Conservation (phyloP, 1,140 invertebrate genomes). For the Bombus consobrinus region DNA sequence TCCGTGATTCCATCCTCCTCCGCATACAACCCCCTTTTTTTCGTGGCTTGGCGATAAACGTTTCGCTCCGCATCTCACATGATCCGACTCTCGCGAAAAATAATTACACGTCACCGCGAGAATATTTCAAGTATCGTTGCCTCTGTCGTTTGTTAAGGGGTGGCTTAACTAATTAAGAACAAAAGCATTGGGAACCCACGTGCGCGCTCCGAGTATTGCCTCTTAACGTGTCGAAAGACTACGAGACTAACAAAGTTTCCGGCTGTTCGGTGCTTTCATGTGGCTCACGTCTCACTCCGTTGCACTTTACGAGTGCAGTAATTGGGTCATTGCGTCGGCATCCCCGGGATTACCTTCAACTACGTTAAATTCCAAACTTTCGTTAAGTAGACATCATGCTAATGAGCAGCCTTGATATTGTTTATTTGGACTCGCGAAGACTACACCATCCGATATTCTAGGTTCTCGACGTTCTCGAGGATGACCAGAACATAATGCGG, state of each 20-base stretch:
- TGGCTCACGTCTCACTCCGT: slow-evolving; percentile 61
- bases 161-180: slow-evolving; percentile 58
- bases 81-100: neutral
- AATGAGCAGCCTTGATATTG: slow-evolving; percentile 37
- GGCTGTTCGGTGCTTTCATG: slow-evolving; percentile 58
- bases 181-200: neutral
- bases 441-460: neutral
- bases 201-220: neutral
- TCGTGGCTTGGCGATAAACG: neutral
- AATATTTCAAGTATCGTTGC: slow-evolving; percentile 36
- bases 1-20: neutral
- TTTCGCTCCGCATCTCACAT: neutral
- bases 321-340: slow-evolving; percentile 60
- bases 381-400: slow-evolving; percentile 42
- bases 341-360: slow-evolving; percentile 27
- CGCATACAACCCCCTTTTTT: too few species aligned
- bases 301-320: slow-evolving; percentile 65
- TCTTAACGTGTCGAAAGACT: slow-evolving; percentile 61
- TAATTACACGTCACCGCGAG: neutral
- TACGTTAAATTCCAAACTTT: slow-evolving; percentile 49
- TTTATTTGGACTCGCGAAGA: neutral
- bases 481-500: neutral
- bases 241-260: slow-evolving; percentile 57
- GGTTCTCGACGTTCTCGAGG: neutral
- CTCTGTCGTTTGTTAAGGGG: slow-evolving; percentile 33